Conservation (phyloP, 2,888 invertebrate species). For the Petrolisthes manimaculis region DNA sequence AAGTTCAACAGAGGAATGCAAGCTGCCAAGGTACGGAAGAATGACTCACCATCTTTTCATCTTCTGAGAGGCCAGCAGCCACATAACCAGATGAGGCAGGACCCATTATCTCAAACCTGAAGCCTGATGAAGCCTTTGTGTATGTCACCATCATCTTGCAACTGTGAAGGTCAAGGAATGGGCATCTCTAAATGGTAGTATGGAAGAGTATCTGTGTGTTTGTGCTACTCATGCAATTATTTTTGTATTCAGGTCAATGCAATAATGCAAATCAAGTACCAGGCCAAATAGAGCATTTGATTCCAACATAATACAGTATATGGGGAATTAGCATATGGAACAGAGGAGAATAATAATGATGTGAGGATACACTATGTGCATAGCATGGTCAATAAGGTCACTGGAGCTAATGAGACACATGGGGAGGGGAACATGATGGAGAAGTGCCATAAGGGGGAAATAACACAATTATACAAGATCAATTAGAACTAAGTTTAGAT, state of each 20-base stretch:
- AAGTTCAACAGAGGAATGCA: too few relatives aligned
- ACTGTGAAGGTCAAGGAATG: constrained; percentile 22
- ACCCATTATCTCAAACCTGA: constrained; percentile 61
- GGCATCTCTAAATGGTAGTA: too few relatives aligned
- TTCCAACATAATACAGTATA: too few relatives aligned
- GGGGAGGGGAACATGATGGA: too few relatives aligned
- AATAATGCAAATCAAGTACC: too few relatives aligned
- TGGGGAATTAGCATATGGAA: too few relatives aligned
- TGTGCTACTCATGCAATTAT: too few relatives aligned
- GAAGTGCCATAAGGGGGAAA: background rate
- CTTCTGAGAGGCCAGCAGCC: constrained; percentile 63
- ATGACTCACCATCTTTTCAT: constrained; percentile 60
- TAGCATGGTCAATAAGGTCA: background rate
- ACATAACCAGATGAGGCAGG: constrained; percentile 50
- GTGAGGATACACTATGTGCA: background rate
- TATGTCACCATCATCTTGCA: constrained; percentile 63
- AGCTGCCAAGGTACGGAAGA: background rate
- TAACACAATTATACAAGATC: background rate
- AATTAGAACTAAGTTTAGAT: background rate
- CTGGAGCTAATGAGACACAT: background rate
- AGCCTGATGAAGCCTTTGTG: constrained; percentile 42
- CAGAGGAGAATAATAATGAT: too few relatives aligned
- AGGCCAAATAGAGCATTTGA: too few relatives aligned
- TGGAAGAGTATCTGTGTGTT: too few relatives aligned
- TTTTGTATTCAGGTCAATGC: too few relatives aligned